A percentile compares a stretch with the other conserved stretches of the same genome.
These are phyloP conservation scores for Clostera curtula DNA, from an alignment of 2,888 invertebrate genomes.

Conservation along the genomic window DNA sequence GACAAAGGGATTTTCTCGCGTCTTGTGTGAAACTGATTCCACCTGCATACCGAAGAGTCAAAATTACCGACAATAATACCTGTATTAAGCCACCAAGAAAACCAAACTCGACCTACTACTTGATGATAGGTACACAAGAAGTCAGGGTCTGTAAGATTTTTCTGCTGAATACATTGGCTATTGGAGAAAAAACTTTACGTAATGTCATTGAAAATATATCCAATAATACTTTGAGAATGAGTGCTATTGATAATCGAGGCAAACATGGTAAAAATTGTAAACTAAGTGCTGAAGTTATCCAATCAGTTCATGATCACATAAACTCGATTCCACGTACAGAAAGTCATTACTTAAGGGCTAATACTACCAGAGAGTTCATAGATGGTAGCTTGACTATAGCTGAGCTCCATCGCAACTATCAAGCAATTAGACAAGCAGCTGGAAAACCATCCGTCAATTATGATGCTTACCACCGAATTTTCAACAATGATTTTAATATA, in stretches of 20 bases:
- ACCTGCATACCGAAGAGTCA: constrained; percentile 14
- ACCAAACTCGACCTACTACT: constrained; percentile 16
- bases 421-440: constrained; percentile 6
- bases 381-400: constrained; percentile 10
- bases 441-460: constrained; percentile 13
- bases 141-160: constrained; percentile 17
- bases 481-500: constrained; percentile 13
- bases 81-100: constrained; percentile 13
- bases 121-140: constrained; percentile 13
- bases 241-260: constrained; percentile 16
- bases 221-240: constrained; percentile 8
- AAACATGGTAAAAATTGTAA: constrained; percentile 14
- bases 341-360: constrained; percentile 12
- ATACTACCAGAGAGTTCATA: constrained; percentile 8
- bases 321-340: constrained; percentile 10
- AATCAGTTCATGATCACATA: constrained; percentile 15
- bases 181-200: constrained; percentile 16
- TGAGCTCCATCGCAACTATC: constrained; percentile 12
- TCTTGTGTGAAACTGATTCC: constrained; percentile 13
- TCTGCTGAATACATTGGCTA: constrained; percentile 16
- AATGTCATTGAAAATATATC: constrained; percentile 14
- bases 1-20: constrained; percentile 15
- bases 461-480: constrained; percentile 16
- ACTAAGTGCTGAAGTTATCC: constrained; percentile 11
- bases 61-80: constrained; percentile 10